These are phyloP conservation scores for Ophiothrix spiculata DNA, from an alignment of 35 echinoderm and acorn worm species.

Conservation along the genomic window DNA sequence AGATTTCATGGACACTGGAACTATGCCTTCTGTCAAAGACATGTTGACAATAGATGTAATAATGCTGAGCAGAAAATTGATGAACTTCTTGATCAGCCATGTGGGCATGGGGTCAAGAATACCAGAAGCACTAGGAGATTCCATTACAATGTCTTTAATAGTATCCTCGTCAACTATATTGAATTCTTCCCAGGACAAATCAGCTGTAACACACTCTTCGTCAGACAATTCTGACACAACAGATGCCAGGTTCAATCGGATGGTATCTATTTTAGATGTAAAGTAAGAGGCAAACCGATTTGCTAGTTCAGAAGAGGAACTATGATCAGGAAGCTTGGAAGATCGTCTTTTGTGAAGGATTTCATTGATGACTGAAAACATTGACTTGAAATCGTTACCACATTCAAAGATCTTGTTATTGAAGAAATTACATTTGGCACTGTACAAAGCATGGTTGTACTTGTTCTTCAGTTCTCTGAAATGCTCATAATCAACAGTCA, in stretches of 20 bases:
- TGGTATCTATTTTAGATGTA: conserved; percentile 24
- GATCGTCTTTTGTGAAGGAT: conserved; percentile 41
- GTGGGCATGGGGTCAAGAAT: conserved; percentile 51
- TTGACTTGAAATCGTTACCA: conserved; percentile 22
- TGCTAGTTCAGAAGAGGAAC: conserved; percentile 20
- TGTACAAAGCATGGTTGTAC: conserved; percentile 22
- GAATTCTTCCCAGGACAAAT: not conserved
- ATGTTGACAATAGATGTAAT: not conserved
- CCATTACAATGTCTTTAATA: not conserved
- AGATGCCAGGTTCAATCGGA: not conserved
- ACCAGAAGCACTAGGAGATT: conserved; percentile 27
- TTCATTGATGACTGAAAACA: conserved; percentile 14
- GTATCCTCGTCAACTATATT: not conserved
- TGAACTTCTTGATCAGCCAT: conserved; percentile 7
- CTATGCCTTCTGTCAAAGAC: not conserved
- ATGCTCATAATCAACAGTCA: not conserved
- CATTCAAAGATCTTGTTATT: conserved; percentile 44
- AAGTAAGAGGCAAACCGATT: conserved; percentile 23
- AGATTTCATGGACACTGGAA: not conserved
- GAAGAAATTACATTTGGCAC: conserved; percentile 35
- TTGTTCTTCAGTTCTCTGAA: conserved; percentile 25
- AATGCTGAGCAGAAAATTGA: conserved; percentile 4
- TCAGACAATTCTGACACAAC: not conserved
- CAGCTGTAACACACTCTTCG: too few species aligned
- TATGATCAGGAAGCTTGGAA: conserved; percentile 40